These are phyloP conservation scores for Gadus chalcogrammus DNA, from an alignment of 2,113 vertebrate genomes.

Conservation along the genomic window DNA sequence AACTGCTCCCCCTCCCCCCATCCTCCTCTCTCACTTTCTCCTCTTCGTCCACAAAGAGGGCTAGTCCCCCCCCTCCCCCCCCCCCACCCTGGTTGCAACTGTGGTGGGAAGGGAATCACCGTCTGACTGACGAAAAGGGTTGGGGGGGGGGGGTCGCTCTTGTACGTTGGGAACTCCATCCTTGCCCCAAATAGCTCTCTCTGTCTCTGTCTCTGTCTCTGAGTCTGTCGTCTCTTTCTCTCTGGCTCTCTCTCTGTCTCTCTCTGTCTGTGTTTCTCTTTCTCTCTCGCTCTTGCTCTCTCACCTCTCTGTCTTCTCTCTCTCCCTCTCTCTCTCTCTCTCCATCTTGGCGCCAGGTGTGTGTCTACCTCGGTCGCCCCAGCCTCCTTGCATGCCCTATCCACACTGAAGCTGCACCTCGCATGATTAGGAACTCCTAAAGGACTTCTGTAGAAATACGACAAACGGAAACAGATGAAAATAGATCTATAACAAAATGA, in stretches of 20 bases:
- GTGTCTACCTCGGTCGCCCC: slow-evolving; percentile 53
- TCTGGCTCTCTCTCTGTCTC: not conserved
- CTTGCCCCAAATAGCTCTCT: too few species aligned
- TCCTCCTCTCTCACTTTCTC: not conserved
- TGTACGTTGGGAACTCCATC: too few species aligned
- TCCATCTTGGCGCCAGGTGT: slow-evolving; percentile 44
- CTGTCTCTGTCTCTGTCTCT: too few species aligned
- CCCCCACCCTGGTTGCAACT: too few species aligned
- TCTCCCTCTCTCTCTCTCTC: slow-evolving; percentile 8
- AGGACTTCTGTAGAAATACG: slow-evolving; percentile 68
- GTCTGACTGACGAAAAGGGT: too few species aligned
- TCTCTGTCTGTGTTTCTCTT: not conserved
- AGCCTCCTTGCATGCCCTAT: slow-evolving; percentile 74
- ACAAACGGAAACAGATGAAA: slow-evolving; percentile 33
- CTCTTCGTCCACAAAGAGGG: too few species aligned
- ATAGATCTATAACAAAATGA: slow-evolving; percentile 65
- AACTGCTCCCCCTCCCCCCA: slow-evolving; percentile 21
- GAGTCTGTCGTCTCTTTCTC: not conserved
- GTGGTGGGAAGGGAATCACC: too few species aligned
- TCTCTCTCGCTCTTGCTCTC: not conserved
- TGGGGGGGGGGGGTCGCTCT: too few species aligned
- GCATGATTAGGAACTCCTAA: slow-evolving; percentile 77
- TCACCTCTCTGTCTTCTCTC: not conserved
- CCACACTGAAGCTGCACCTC: slow-evolving; percentile 76
- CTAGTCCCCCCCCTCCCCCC: not conserved